Evolutionary conservation across 2,888 invertebrate species (phyloP), one percentile per base, ranked within the genome.

Genomic region (Laothoe populi): DNA sequence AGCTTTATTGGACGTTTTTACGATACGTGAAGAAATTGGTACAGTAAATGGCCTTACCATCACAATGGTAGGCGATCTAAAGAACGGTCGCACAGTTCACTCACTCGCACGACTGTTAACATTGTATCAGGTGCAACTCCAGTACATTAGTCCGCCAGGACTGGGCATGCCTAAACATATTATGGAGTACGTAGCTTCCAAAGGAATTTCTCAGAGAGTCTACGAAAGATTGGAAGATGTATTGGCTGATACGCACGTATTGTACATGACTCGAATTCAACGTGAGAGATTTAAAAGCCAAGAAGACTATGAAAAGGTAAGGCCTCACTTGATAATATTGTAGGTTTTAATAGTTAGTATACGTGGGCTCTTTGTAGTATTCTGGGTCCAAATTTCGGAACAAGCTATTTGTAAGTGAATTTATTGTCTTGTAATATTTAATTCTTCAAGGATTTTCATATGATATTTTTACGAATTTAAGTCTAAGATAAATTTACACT

Each of bases 251-350:
- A 99, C 99, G 0, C 99, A 99, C 88, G 99, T 99, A 0, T 92
- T 99, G 35, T 99, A 99, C 82, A 98, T 99, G 97, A 99, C 99
- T 0, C 95, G 99, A 72, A 98, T 99, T 74, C 99, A 99, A 85
- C 95, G 96, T 53, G 99, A 99, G 88, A 94, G 99, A 73, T 99
- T 99, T 84, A 84, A 93, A 7, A 95, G 95, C 40, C 94, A 96
- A 75, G 96, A 96, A 66, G 98, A 98, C 75, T 99, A 99, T 84
- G 94, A 97, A 65, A 94, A 95, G 94, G 98, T 98, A 92, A 82
- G n/a, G 31, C 38, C 4, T 23, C 5, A 23, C 1, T 16, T 8
- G 11, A 16, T 10, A 5, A 2, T 1, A 38, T 31, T 5, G 13
- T 13, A 3, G 10, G 38, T 38, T 38, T 11, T 7, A 11, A 8